Conservation (phyloP, 2,797 vertebrate genomes). For the Erpetoichthys calabaricus region DNA sequence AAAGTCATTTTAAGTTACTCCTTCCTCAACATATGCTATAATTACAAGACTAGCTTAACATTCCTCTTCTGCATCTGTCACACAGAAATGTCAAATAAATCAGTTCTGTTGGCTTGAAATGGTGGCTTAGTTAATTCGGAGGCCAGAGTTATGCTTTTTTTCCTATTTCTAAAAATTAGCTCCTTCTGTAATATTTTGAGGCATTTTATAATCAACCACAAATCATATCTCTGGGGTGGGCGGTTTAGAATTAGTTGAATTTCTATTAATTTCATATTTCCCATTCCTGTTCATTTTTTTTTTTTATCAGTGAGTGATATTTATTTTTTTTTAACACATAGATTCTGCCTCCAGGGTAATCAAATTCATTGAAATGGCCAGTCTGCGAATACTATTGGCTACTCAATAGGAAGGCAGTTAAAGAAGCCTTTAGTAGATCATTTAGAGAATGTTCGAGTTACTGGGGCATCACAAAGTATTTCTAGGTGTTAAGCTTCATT, state of each 20-base stretch:
- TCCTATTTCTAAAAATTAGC: neutral
- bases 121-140: neutral
- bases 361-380: neutral
- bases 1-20: neutral
- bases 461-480: neutral
- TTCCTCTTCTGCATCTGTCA: neutral
- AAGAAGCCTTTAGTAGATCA: neutral
- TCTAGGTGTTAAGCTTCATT: no score
- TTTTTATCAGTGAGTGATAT: neutral
- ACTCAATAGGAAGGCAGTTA: neutral
- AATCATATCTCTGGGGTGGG: neutral
- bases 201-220: neutral
- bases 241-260: neutral
- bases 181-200: neutral
- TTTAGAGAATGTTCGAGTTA: neutral
- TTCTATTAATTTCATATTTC: neutral
- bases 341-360: neutral
- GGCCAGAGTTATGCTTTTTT: neutral
- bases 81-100: neutral
- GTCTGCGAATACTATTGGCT: neutral
- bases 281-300: neutral
- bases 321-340: neutral
- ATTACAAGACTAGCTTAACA: neutral
- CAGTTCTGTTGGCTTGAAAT: neutral
- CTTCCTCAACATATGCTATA: neutral